Base-by-base conservation (phyloP, 2,888 invertebrate species). In the Eurytoma adleriae region DNA sequence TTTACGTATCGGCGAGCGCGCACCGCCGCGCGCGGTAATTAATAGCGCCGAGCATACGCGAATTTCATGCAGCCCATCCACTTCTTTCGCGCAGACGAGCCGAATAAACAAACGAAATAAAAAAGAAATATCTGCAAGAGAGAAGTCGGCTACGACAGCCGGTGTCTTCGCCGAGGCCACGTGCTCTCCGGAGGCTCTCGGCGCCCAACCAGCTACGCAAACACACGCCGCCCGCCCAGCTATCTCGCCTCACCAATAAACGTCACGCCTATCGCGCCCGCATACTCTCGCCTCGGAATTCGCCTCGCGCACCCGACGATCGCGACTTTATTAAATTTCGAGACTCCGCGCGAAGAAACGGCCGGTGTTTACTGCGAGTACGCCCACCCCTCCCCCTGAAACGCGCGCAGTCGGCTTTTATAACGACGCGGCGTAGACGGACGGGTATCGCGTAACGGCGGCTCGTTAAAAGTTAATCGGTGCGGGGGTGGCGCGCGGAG, bases 201-300 rank as follows among this genome's bases (percentile, higher is more conserved):
- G 78, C 61, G 70, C 61, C 66, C 57, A 81, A 82, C 76, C 83
- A 80, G 79, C 80, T 83, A 83, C 80, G 83, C 81, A 83, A 84
- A 83, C 80, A 83, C 80, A 82, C 40, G 48, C 30, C 50, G n/a
- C 14, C 13, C 12, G 10, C 52, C 52, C 62, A 12, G 52, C 57
- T 68, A 16, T 52, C 50, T 59, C 56, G 40, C n/a, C 50, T 54
- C 59, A 24, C 7, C 64, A 52, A 16, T 13, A n/a, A 5, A 48
- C 64, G 18, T 57, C 18, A 40, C 64, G 16, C 24, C 70, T 73
- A 50, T 20, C 12, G 14, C n/a, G 7, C 5, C 40, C 40, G 40
- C 40, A 7, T 40, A 7, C 40, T 7, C 40, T 7, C 40, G 40
- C 40, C 40, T 4, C 40, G 7, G 3, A 40, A 40, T 40, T 40